Percentiles rank a stretch among this genome's conserved stretches.
These are phyloP conservation scores for Listronotus oregonensis DNA, from an alignment of 1,140 invertebrate genomes.

Conservation along the genomic window DNA sequence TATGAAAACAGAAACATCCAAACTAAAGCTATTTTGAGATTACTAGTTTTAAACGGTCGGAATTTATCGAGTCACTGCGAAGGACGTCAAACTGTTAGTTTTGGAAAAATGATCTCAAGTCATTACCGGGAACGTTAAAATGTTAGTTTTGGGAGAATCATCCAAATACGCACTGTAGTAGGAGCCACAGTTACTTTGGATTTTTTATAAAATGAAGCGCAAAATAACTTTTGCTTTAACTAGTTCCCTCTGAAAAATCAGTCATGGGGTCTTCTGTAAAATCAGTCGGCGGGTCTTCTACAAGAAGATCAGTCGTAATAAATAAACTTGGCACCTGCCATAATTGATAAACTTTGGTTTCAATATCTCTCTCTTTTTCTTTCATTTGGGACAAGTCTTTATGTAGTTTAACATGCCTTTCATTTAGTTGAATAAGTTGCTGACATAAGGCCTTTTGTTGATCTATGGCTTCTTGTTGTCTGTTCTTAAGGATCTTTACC, in stretches of 20 bases:
- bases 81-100: no score
- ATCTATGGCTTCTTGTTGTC: slow-evolving; percentile 44
- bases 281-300: slow-evolving; percentile 27
- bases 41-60: no score
- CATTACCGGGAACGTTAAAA: no score
- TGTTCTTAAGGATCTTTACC: slow-evolving; percentile 45
- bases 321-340: slow-evolving; percentile 55
- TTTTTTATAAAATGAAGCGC: no score
- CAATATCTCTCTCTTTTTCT: slow-evolving; percentile 49
- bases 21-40: no score
- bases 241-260: slow-evolving; percentile 21
- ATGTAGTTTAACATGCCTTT: slow-evolving; percentile 48
- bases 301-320: slow-evolving; percentile 45
- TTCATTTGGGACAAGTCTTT: slow-evolving; percentile 46
- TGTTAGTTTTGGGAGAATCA: no score
- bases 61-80: no score
- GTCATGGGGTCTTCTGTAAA: slow-evolving; percentile 25
- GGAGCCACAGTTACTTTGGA: no score
- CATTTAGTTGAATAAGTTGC: slow-evolving; percentile 47
- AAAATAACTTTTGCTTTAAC: neutral
- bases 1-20: no score
- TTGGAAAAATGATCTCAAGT: no score
- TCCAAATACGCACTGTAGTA: no score
- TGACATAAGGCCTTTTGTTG: slow-evolving; percentile 46
- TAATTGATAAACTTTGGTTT: slow-evolving; percentile 47